Evolutionary conservation across 2,113 vertebrate genomes (phyloP).

Genomic region (Laterallus jamaicensis): DNA sequence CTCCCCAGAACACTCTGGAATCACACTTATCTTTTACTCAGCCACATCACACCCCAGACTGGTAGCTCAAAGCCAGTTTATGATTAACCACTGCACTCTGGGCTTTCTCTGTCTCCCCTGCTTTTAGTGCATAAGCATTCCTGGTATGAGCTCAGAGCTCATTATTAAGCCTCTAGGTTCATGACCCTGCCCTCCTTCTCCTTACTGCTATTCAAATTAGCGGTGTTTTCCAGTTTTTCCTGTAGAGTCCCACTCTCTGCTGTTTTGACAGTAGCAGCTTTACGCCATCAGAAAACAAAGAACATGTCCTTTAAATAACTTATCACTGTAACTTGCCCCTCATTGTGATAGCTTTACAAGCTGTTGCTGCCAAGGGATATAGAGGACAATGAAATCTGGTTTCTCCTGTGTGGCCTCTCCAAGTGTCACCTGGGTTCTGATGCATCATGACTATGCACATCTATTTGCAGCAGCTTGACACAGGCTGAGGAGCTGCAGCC

Average conservation of each 20-base stretch:
- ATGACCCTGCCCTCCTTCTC: not conserved
- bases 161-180: not conserved
- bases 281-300: conserved; percentile 1
- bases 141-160: not conserved
- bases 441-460: fast-evolving
- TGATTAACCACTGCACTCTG: not conserved
- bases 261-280: conserved; percentile 15
- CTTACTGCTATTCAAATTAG: not conserved
- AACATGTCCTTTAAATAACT: not conserved
- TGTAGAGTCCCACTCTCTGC: not conserved
- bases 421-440: not conserved
- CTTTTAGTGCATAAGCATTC: conserved; percentile 5
- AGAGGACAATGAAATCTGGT: not conserved
- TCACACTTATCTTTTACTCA: not conserved
- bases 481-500: not conserved
- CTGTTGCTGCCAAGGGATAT: not conserved
- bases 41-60: not conserved
- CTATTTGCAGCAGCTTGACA: not conserved
- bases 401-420: not conserved
- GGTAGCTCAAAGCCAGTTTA: not conserved
- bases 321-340: not conserved
- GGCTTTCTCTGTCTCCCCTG: not conserved
- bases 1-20: not conserved
- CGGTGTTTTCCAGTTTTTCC: not conserved
- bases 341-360: not conserved